phyloP scores from a whole-genome alignment of 2,888 invertebrate genomes.

The Thera obeliscata region DNA sequence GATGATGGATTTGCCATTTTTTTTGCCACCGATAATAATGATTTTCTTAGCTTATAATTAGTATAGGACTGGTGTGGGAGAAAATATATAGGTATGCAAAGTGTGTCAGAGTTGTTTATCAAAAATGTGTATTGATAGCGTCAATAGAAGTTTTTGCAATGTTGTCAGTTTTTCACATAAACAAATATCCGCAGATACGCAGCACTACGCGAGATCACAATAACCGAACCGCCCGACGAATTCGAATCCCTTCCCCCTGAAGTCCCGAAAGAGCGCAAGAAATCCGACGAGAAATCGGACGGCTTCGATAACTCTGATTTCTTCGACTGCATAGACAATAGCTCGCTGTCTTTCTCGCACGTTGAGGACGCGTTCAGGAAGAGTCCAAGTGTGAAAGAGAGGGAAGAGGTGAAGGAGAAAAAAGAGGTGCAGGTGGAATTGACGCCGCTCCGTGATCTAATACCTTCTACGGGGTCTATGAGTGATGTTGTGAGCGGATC shows the following conservation, averaged over 20 bases:
- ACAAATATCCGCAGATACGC: constrained; percentile 82
- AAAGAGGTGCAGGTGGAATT: constrained; percentile 55
- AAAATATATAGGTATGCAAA: too few species aligned
- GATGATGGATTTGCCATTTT: too few species aligned
- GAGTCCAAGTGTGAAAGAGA: constrained; percentile 73
- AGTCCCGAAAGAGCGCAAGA: constrained; percentile 77
- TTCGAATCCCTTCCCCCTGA: constrained; percentile 78
- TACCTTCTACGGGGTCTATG: constrained; percentile 85
- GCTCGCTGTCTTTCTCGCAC: constrained; percentile 77
- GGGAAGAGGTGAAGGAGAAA: constrained; percentile 64
- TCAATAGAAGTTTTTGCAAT: too few species aligned
- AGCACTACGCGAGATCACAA: constrained; percentile 90
- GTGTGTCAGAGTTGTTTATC: too few species aligned
- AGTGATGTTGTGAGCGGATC: constrained; percentile 87
- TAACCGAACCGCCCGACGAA: constrained; percentile 86
- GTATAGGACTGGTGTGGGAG: too few species aligned
- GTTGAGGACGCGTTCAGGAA: constrained; percentile 81
- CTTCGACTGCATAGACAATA: constrained; percentile 82
- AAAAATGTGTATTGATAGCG: too few species aligned
- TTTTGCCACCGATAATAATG: too few species aligned
- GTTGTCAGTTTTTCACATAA: too few species aligned
- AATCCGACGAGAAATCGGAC: constrained; percentile 81
- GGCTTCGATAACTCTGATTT: constrained; percentile 81
- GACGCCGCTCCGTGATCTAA: constrained; percentile 50
- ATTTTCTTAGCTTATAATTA: too few species aligned